Evolutionary conservation across 2,888 invertebrate species (phyloP).

Genomic region (Drosophila peninsularis): DNA sequence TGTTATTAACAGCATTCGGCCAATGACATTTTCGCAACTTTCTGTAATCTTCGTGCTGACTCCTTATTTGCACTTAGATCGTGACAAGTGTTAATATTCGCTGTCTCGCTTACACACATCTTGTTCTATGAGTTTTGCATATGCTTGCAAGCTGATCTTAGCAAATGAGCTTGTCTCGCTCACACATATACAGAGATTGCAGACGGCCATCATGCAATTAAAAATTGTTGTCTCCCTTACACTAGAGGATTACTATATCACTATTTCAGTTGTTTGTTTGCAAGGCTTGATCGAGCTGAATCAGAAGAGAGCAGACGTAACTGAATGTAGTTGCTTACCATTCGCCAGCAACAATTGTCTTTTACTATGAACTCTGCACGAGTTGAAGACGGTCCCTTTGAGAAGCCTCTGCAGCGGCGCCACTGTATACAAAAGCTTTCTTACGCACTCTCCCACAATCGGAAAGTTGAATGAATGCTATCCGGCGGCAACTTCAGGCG

Average conservation of each 20-base stretch:
- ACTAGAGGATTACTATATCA: not conserved
- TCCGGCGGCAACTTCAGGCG: constrained; percentile 53
- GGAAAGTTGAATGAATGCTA: constrained; percentile 65
- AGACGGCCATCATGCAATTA: not conserved
- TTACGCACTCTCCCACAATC: constrained; percentile 50
- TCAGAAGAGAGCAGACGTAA: not conserved
- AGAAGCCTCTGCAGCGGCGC: constrained; percentile 15
- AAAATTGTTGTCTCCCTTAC: not conserved
- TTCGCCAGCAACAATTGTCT: not conserved
- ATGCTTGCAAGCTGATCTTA: no score
- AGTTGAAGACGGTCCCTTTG: not conserved
- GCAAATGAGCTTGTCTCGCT: not conserved
- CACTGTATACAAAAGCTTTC: constrained; percentile 48
- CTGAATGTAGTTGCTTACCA: not conserved
- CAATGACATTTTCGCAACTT: not conserved
- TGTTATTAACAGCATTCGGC: not conserved
- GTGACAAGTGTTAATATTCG: not conserved
- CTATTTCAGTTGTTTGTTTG: not conserved
- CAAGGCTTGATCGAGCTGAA: not conserved
- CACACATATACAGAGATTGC: not conserved
- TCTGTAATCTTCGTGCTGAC: not conserved
- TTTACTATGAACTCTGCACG: no score
- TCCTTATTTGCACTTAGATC: not conserved
- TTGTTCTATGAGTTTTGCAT: no score
- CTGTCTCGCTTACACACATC: not conserved